Evolutionary conservation across 2,113 vertebrate species (phyloP), one percentile per base, ranked within the genome.

Genomic region (Romanogobio albipinnatus): DNA sequence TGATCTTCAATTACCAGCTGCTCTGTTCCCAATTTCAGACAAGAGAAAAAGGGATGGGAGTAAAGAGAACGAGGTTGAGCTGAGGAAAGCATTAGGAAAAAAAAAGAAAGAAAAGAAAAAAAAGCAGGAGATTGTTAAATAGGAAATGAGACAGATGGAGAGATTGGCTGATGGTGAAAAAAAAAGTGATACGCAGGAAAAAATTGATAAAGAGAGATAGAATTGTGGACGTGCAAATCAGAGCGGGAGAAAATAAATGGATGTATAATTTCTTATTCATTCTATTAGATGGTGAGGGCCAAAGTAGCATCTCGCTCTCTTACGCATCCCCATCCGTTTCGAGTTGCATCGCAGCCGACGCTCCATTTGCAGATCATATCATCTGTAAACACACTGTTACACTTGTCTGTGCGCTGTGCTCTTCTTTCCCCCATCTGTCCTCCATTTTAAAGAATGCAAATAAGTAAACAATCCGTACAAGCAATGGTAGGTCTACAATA

Each of bases 1-100:
- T 93, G 93, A 95, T 95, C 94, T 95, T 93, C 94, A 94, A 94
- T 95, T 95, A 95, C 93, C 92, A 93, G 89, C 92, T 93, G 90
- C 88, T 93, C 92, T 89, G 84, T 89, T 91, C 92, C 91, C 92
- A 91, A 93, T 93, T 94, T 93, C 91, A 94, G 93, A 95, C 92
- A 92, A 73, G 78, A 66, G 56, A 71, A 73, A 73, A 75, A 39
- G 76, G 82, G 81, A 64, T 45, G 19, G 51, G 51, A 33, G 84
- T 70, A 87, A 70, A 76, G 78, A 85, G 59, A 78, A 62, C 61
- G 70, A 74, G 70, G 49, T 84, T 70, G 84, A 81, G 73, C 58
- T 8, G 33, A 84, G 66, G 53, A 85, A 74, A 82, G 59, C 26
- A 51, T 47, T 36, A 19, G 56, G 29, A 22, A 49, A 51, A 17